Evolutionary conservation across 1,140 invertebrate genomes (phyloP).

Genomic region (Achatina immaculata): DNA sequence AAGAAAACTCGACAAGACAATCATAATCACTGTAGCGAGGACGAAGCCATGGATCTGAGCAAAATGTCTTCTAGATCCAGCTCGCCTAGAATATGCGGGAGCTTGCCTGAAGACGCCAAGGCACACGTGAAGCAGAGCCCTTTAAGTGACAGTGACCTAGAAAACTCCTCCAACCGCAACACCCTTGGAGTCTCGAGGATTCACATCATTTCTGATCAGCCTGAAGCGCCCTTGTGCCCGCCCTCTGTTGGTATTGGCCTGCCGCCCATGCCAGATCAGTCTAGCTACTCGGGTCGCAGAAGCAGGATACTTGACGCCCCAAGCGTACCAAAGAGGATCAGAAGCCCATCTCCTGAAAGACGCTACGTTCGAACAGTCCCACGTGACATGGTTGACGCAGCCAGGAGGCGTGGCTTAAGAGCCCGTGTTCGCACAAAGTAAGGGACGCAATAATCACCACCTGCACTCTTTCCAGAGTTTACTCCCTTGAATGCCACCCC

Average conservation of each 20-base stretch:
- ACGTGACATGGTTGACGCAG: conserved; percentile 61
- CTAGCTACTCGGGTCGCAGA: conserved; percentile 60
- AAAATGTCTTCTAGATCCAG: conserved; percentile 34
- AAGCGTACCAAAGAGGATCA: conserved; percentile 50
- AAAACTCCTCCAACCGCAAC: conserved; percentile 5
- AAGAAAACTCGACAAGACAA: conserved; percentile 29
- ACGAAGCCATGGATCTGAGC: conserved; percentile 51
- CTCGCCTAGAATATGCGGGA: not conserved
- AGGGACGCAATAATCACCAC: not conserved
- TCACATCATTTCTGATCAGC: conserved; percentile 57
- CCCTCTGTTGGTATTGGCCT: conserved; percentile 38
- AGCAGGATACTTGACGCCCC: conserved; percentile 67
- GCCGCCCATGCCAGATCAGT: conserved; percentile 58
- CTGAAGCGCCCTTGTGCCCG: conserved; percentile 52
- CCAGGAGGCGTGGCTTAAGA: conserved; percentile 53
- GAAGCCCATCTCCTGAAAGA: conserved; percentile 63
- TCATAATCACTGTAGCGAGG: conserved; percentile 10
- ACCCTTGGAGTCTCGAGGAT: conserved; percentile 57
- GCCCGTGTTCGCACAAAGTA: conserved; percentile 60
- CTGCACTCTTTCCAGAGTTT: too few species aligned
- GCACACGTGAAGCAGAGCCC: not conserved
- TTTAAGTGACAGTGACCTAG: conserved; percentile 40
- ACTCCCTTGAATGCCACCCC: too few species aligned
- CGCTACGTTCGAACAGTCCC: conserved; percentile 61
- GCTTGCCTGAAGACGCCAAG: conserved; percentile 41